A percentile compares a stretch with the other conserved stretches of the same genome.
phyloP scores from a whole-genome alignment of 2,888 invertebrate genomes.

The Stenodema calcarata region DNA sequence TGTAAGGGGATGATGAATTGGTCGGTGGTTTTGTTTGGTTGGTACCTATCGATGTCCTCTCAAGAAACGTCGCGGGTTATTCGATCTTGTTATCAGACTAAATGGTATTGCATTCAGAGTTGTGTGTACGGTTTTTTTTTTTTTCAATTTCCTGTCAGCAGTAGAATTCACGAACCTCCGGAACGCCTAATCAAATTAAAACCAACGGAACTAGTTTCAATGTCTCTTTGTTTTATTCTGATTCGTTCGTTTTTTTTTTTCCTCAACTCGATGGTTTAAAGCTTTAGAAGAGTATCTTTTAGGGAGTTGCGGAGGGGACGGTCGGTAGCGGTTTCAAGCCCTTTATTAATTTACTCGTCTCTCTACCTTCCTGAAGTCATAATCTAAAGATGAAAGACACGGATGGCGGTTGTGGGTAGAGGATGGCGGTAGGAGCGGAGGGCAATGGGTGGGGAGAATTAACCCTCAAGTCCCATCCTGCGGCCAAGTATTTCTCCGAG shows the following conservation, averaged over 20 bases:
- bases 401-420: not conserved
- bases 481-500: not conserved
- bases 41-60: too few relatives aligned
- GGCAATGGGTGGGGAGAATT: too few relatives aligned
- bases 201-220: constrained; percentile 15
- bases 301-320: not conserved
- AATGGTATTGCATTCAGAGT: too few relatives aligned
- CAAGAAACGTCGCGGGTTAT: too few relatives aligned
- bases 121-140: too few relatives aligned
- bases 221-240: not conserved
- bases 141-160: not conserved
- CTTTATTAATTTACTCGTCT: constrained; percentile 17
- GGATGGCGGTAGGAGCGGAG: too few relatives aligned
- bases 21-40: too few relatives aligned
- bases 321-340: not conserved
- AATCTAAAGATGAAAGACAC: constrained; percentile 11
- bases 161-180: not conserved
- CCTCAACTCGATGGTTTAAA: not conserved
- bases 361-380: not conserved
- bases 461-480: not conserved
- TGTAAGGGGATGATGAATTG: too few relatives aligned
- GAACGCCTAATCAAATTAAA: constrained; percentile 29
- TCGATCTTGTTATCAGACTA: too few relatives aligned
- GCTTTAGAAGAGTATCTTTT: not conserved
- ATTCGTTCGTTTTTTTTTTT: not conserved